Percentiles rank a stretch among this genome's conserved stretches.
phyloP scores from a whole-genome alignment of 2,797 vertebrate genomes.

The Leptoclinus maculatus region DNA sequence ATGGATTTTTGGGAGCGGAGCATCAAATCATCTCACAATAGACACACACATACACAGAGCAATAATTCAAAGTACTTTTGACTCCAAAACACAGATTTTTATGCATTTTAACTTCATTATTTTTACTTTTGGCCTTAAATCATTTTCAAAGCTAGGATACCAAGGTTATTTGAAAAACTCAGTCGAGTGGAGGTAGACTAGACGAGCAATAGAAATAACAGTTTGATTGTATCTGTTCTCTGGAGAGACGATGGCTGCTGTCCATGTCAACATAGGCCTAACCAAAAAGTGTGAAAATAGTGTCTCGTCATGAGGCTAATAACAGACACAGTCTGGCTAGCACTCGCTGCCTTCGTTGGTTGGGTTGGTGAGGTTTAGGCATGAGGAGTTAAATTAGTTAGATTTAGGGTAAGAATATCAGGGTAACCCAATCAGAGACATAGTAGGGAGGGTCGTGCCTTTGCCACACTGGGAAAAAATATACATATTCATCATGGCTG shows the following conservation, averaged over 20 bases:
- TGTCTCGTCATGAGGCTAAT: neutral
- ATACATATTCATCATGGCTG: no score
- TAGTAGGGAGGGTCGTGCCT: no score
- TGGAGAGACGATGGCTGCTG: neutral
- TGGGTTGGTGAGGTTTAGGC: neutral
- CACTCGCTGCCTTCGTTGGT: neutral
- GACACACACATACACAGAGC: neutral
- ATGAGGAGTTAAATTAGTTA: no score
- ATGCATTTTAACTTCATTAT: neutral
- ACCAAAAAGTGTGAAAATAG: neutral
- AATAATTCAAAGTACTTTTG: neutral
- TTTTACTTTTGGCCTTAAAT: neutral
- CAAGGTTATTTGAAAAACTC: neutral
- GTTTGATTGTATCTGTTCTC: neutral
- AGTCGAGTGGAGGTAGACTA: neutral
- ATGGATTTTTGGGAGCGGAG: conserved; percentile 18
- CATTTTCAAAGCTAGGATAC: neutral
- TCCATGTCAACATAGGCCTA: neutral
- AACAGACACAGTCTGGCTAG: neutral
- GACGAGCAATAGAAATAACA: neutral
- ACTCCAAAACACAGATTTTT: neutral
- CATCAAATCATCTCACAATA: neutral
- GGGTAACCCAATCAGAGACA: no score
- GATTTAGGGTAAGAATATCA: no score
- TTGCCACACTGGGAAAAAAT: no score